Conservation (phyloP, 1,140 invertebrate genomes). For the Nylanderia fulva region DNA sequence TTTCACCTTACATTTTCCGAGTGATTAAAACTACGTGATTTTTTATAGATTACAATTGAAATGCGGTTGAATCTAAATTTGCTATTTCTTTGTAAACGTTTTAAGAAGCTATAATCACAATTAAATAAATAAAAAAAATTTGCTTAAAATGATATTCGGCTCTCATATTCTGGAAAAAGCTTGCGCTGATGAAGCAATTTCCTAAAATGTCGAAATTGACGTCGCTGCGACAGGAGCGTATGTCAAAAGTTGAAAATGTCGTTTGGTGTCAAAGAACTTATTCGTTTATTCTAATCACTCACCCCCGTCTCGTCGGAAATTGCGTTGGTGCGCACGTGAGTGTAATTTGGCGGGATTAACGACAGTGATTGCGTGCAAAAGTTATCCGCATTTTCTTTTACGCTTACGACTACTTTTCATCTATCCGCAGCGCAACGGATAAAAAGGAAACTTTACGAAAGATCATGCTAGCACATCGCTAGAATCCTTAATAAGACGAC, state of each 20-base stretch:
- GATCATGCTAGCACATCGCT: slow-evolving; percentile 28
- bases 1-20: neutral
- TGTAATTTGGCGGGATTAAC: slow-evolving; percentile 56
- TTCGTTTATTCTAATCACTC: slow-evolving; percentile 20
- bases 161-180: neutral
- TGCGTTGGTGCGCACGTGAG: slow-evolving; percentile 35
- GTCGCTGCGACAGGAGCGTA: neutral
- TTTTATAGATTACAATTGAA: neutral
- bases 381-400: slow-evolving; percentile 8
- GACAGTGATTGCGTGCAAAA: slow-evolving; percentile 27
- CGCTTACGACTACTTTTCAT: slow-evolving; percentile 27
- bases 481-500: slow-evolving; percentile 60
- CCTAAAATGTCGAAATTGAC: slow-evolving; percentile 21
- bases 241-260: slow-evolving; percentile 36
- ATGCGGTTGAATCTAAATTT: neutral
- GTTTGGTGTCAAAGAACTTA: slow-evolving; percentile 38
- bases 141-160: neutral
- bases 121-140: neutral
- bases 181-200: neutral
- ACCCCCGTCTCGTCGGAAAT: slow-evolving; percentile 38
- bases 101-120: neutral
- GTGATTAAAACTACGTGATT: neutral
- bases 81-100: neutral
- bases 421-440: no score
- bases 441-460: neutral